phyloP scores from a whole-genome alignment of 2,113 vertebrate species.

The Chaenogobius annularis region DNA sequence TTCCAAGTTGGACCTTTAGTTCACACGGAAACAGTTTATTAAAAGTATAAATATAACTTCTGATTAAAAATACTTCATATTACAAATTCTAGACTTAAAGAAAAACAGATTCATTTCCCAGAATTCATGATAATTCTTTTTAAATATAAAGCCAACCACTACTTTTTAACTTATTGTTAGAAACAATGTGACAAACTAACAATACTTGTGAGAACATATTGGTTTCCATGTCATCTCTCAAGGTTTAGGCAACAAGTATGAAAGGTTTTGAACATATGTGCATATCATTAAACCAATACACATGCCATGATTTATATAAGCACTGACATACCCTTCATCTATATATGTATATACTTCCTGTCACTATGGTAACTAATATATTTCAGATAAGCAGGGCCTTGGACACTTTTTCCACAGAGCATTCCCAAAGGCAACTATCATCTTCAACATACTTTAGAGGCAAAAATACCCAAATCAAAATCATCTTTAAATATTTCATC shows the following conservation, averaged over 20 bases:
- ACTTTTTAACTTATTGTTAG: no score
- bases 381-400: not conserved
- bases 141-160: no score
- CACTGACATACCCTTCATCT: conserved; percentile 23
- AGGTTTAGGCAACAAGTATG: not conserved
- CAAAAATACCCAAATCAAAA: not conserved
- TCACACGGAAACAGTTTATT: not conserved
- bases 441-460: not conserved
- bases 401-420: not conserved
- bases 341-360: conserved; percentile 6
- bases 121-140: no score
- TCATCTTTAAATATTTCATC: no score
- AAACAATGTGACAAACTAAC: not conserved
- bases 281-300: not conserved
- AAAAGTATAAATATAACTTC: no score
- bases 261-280: not conserved
- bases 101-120: no score
- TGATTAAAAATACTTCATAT: no score
- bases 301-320: not conserved
- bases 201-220: not conserved
- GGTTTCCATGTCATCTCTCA: not conserved
- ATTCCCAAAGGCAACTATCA: not conserved
- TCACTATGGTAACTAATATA: conserved; percentile 40
- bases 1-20: not conserved
- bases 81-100: not conserved